Evolutionary conservation across 2,888 invertebrate species (phyloP), one percentile per base, ranked within the genome.

Genomic region (Cactoblastis cactorum): DNA sequence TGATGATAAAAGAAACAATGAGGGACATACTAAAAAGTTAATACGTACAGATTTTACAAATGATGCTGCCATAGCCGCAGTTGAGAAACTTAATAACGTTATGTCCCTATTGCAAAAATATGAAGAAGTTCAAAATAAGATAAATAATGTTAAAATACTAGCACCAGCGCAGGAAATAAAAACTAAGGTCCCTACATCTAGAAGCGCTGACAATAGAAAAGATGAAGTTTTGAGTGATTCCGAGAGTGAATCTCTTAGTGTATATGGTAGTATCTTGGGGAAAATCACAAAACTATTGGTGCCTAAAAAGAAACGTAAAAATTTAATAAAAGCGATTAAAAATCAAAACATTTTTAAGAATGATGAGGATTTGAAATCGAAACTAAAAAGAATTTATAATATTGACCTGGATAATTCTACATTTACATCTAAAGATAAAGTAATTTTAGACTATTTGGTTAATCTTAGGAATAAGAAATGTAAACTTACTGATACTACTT

Each of bases 241-340:
- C 43, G 76, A 78, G 37, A 59, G 56, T 38, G 56, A 53, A 3
- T 71, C 79, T 5, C 56, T 81, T 9, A 75, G 78, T 52, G 35
- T 75, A 3, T 86, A 79, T 54, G 83, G 83, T 2, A 76, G 68
- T 28, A 50, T 86, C 48, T 66, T 88, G 59, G 69, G 75, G 52
- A 80, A 78, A 63, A 71, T 89, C 18, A 83, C 83, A 9, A 83
- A 81, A 53, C 53, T 86, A 11, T 56, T 89, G 12, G 54, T 81
- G 14, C 86, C 87, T 1, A 67, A 67, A 22, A 75, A 66, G 55
- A 71, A 56, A 6, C 57, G 57, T 38, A 79, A 72, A 50, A 80
- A 65, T 52, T 39, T 77, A 1, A 19, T 51, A 9, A 72, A 68
- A 18, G 67, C 59, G 55, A 58, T 84, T 1, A 69, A 58, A 51